Conservation (phyloP, 2,888 invertebrate genomes). For the Drosophila mayaguana region DNA sequence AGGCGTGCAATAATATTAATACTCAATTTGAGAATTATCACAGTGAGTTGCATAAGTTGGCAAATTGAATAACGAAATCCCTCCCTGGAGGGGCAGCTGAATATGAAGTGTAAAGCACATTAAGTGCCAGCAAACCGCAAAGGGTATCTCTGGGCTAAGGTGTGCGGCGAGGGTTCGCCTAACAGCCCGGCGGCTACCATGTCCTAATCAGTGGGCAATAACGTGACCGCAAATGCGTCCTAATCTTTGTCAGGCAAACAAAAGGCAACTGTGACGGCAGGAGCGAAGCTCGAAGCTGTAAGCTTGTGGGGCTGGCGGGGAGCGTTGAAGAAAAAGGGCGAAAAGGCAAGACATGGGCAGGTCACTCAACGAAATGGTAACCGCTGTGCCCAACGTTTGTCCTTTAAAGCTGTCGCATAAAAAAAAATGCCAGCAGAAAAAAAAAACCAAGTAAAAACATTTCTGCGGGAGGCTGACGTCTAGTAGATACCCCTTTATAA, state of each 20-base stretch:
- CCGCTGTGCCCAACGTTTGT: conserved; percentile 62
- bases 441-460: not conserved
- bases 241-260: conserved; percentile 70
- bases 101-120: conserved; percentile 72
- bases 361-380: conserved; percentile 74
- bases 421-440: conserved; percentile 19
- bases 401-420: conserved; percentile 73
- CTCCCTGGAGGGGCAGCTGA: conserved; percentile 12
- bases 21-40: conserved; percentile 33
- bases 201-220: conserved; percentile 80
- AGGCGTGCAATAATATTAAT: conserved; percentile 39
- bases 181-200: conserved; percentile 58
- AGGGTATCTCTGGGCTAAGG: conserved; percentile 4
- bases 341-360: conserved; percentile 45
- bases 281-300: not conserved
- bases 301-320: not conserved
- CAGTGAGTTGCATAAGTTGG: conserved; percentile 69
- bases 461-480: not conserved
- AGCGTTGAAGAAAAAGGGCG: not conserved
- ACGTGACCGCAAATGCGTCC: conserved; percentile 78
- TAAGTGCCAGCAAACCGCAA: conserved; percentile 40
- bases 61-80: conserved; percentile 65
- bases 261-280: conserved; percentile 35
- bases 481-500: not conserved
- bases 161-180: conserved; percentile 59